These are phyloP conservation scores for Sesamia inferens DNA, from an alignment of 2,888 invertebrate genomes.

Conservation along the genomic window DNA sequence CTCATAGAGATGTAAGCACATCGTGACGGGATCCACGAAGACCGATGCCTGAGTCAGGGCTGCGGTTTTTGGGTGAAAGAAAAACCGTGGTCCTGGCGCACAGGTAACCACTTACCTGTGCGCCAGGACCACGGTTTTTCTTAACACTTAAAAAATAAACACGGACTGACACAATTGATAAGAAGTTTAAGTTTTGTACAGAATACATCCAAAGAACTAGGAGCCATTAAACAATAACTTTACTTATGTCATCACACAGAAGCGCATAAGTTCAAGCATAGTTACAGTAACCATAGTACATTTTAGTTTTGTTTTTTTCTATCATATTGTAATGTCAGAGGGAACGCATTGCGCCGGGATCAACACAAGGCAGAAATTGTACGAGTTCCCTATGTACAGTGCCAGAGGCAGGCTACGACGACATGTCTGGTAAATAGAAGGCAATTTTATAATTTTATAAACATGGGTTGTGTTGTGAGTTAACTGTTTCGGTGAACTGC, in stretches of 20 bases:
- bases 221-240: neutral
- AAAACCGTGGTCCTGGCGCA: too few relatives aligned
- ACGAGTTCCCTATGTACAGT: constrained; percentile 21
- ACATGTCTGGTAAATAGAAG: constrained; percentile 41
- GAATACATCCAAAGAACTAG: neutral
- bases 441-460: constrained; percentile 21
- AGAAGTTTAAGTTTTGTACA: too few relatives aligned
- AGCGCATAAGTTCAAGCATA: neutral
- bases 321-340: constrained; percentile 31
- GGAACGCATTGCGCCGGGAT: constrained; percentile 24
- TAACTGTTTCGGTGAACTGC: neutral
- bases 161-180: neutral
- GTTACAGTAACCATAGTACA: constrained; percentile 15
- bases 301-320: constrained; percentile 2
- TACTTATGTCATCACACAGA: neutral
- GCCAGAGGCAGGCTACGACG: constrained; percentile 34
- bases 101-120: too few relatives aligned
- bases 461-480: constrained; percentile 20
- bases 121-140: too few relatives aligned
- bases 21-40: too few relatives aligned
- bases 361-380: constrained; percentile 37
- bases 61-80: too few relatives aligned
- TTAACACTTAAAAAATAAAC: too few relatives aligned
- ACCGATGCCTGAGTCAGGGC: too few relatives aligned
- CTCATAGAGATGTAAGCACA: too few relatives aligned